These are phyloP conservation scores for Rattus rattus DNA, from an alignment of 2,113 vertebrate species.

Conservation along the genomic window DNA sequence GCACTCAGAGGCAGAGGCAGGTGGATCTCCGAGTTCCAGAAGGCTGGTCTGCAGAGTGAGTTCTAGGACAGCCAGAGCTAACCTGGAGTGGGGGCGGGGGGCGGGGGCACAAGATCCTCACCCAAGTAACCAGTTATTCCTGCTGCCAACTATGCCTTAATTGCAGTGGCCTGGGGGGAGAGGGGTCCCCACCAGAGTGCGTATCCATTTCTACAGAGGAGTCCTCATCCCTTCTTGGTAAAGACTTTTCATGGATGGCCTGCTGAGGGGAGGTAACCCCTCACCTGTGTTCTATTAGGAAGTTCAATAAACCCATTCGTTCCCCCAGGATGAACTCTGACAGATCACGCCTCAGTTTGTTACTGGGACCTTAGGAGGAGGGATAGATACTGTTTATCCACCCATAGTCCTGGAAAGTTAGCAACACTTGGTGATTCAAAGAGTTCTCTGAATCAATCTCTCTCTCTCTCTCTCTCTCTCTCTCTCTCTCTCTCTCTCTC, in stretches of 20 bases:
- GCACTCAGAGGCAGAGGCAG: neutral
- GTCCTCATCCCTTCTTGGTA: neutral
- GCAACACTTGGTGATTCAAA: conserved; percentile 55
- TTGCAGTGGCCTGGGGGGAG: neutral
- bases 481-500: too few species aligned
- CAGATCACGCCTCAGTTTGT: neutral
- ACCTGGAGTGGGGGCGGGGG: neutral
- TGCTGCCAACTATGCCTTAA: neutral
- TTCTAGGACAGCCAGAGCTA: neutral
- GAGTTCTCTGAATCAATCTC: conserved; percentile 54
- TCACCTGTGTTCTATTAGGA: neutral
- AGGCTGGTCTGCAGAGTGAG: neutral
- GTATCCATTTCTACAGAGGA: neutral
- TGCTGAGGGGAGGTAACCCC: neutral
- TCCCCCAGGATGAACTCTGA: neutral
- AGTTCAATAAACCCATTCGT: neutral
- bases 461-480: too few species aligned
- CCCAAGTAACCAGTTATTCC: neutral
- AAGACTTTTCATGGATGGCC: neutral
- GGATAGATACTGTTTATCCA: neutral
- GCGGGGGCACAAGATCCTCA: too few species aligned
- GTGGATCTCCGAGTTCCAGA: neutral
- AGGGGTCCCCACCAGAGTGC: neutral
- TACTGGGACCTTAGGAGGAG: neutral
- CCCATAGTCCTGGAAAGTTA: neutral